phyloP scores from a whole-genome alignment of 2,888 invertebrate species.

The Bedellia somnulentella region DNA sequence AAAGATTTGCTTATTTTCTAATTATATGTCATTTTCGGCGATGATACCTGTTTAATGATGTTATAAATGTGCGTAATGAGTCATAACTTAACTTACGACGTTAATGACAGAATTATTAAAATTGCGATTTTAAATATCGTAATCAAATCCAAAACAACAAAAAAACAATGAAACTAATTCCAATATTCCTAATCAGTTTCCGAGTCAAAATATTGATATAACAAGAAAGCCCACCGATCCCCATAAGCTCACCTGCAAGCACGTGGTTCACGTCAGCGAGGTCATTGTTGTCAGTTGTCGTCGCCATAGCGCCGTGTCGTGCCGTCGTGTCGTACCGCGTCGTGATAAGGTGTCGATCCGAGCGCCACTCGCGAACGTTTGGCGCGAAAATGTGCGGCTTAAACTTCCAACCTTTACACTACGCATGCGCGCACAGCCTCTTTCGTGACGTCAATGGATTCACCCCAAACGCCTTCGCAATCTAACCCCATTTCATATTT shows the following conservation, averaged over 20 bases:
- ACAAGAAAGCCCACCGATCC: slow-evolving; percentile 1
- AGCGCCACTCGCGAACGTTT: slow-evolving; percentile 37
- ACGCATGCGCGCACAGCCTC: slow-evolving; percentile 29
- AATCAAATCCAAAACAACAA: too few relatives aligned
- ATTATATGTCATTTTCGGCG: background rate
- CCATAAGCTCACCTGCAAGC: slow-evolving; percentile 30
- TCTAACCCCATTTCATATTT: too few relatives aligned
- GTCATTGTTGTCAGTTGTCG: background rate
- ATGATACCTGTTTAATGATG: slow-evolving; percentile 23
- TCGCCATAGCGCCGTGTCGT: too few relatives aligned
- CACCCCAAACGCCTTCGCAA: slow-evolving; percentile 19
- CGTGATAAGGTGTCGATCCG: too few relatives aligned
- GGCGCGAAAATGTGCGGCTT: slow-evolving; percentile 43
- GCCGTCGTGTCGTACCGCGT: background rate
- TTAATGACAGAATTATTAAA: too few relatives aligned
- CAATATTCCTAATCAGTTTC: background rate
- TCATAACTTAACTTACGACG: too few relatives aligned
- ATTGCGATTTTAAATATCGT: too few relatives aligned
- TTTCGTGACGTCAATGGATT: slow-evolving; percentile 31
- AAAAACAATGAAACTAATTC: slow-evolving; percentile 31
- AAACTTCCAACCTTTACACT: too few relatives aligned
- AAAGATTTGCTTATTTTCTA: too few relatives aligned
- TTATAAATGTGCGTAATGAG: too few relatives aligned
- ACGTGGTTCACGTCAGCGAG: too few relatives aligned
- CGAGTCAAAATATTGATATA: too few relatives aligned